Evolutionary conservation across 1,140 invertebrate genomes (phyloP), one percentile per base, ranked within the genome.

Genomic region (Platyscapa corneri): DNA sequence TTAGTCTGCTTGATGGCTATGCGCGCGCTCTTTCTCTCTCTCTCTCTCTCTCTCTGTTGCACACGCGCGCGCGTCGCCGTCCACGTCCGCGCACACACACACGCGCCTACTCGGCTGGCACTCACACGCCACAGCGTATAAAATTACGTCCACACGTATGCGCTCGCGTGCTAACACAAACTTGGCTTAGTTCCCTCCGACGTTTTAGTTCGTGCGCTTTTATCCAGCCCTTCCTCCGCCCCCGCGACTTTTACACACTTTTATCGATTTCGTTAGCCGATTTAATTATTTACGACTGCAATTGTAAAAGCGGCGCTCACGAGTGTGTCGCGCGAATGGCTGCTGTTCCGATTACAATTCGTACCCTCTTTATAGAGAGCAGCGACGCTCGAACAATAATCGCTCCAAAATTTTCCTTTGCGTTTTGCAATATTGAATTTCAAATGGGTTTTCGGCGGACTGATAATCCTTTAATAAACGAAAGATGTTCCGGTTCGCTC

Each of bases 401-500:
- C 23, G 10, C 56, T 27, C 56, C 23, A 3, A 6, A 5, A 6
- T 60, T 60, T 60, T 60, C 49, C n/a, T n/a, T n/a, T n/a, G 12
- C 18, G 12, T 2, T 53, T 16, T 53, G 3, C 27, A 23, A 23
- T 60, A 60, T 60, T 60, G 1, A 23, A 27, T 27, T 60, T 60
- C 0, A 6, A 3, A 27, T 5, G 3, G 7, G 3, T 3, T 6
- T 1, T 27, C 1, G 2, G 56, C 5, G 1, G 20, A 2, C 3
- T 27, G 20, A 27, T 14, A 14, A 60, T 60, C 3, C 56, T 27
- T 60, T 3, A 27, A 18, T 14, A 5, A 60, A 27, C 3, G 3
- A 60, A 60, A 20, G 27, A 14, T 14, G 56, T 23, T 27, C 10
- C 23, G 3, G 1, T 27, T 2, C 20, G 20, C 14, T 60, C 56